Base-by-base conservation (phyloP, 2,888 invertebrate species). In the Chrysomela aeneicollis region DNA sequence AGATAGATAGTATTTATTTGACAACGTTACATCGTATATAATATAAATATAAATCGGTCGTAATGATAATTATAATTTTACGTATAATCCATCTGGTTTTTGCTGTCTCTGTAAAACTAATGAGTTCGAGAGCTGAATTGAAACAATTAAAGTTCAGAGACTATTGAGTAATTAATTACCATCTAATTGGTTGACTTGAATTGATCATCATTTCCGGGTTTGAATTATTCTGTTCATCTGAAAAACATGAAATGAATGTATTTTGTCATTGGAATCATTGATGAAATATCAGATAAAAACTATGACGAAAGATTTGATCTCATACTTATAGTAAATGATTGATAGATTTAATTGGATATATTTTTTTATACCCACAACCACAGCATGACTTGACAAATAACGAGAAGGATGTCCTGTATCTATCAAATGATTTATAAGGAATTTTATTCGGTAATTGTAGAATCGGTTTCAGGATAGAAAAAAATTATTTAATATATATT, bases 1-100 rank as follows among this genome's bases (percentile, higher is more conserved):
- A n/a, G n/a, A n/a, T n/a, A n/a, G n/a, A n/a, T n/a, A n/a, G n/a
- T n/a, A n/a, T n/a, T n/a, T n/a, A n/a, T n/a, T n/a, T n/a, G n/a
- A n/a, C n/a, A n/a, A n/a, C n/a, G n/a, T n/a, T n/a, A n/a, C n/a
- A n/a, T n/a, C n/a, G n/a, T n/a, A n/a, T n/a, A n/a, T n/a, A n/a
- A n/a, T n/a, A n/a, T n/a, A n/a, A n/a, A 64, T 12, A 64, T 64
- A 64, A 64, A 64, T 64, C 49, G 51, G 55, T 35, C 50, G 51
- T 55, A 64, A 64, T 64, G 51, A 64, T 64, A 60, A 21, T 62
- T 51, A 35, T 47, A 26, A 26, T 26, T 26, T 26, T 26, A 26
- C 26, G 35, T 37, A 15, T 26, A 59, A 54, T 54, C 51, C 30
- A 60, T 49, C 51, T 60, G 37, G 55, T 55, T 32, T 55, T 49